Percentiles rank a stretch among this genome's conserved stretches.
Evolutionary conservation across 1,140 invertebrate species (phyloP).

Genomic region (Thaumatotibia leucotreta): DNA sequence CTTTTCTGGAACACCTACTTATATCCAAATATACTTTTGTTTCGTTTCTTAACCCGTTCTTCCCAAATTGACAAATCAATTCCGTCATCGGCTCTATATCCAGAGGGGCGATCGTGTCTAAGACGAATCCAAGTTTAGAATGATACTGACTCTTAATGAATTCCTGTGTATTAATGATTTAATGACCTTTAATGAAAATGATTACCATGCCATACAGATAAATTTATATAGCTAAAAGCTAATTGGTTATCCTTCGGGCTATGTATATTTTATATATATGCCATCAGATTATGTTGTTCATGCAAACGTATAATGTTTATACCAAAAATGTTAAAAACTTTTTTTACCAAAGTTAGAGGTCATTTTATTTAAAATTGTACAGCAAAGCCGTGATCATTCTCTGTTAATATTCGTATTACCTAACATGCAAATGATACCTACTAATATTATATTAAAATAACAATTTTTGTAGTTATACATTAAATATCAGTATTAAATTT

Average conservation of each 20-base stretch:
- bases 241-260: neutral
- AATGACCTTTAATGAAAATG: conserved; percentile 48
- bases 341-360: neutral
- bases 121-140: conserved; percentile 78
- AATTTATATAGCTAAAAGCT: conserved; percentile 13
- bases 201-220: conserved; percentile 24
- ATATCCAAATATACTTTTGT: conserved; percentile 51
- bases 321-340: neutral
- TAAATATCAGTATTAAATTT: neutral
- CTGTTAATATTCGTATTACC: conserved; percentile 4
- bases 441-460: neutral
- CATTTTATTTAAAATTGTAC: neutral
- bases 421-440: neutral
- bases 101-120: conserved; percentile 62
- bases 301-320: neutral
- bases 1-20: conserved; percentile 66
- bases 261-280: neutral
- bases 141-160: conserved; percentile 69
- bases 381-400: conserved; percentile 2
- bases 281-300: neutral
- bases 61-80: conserved; percentile 71
- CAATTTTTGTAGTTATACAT: neutral
- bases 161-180: conserved; percentile 61
- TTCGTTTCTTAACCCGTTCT: conserved; percentile 31
- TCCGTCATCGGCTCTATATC: conserved; percentile 50